Conservation (phyloP, 2,113 vertebrate genomes). For the Scomber colias region DNA sequence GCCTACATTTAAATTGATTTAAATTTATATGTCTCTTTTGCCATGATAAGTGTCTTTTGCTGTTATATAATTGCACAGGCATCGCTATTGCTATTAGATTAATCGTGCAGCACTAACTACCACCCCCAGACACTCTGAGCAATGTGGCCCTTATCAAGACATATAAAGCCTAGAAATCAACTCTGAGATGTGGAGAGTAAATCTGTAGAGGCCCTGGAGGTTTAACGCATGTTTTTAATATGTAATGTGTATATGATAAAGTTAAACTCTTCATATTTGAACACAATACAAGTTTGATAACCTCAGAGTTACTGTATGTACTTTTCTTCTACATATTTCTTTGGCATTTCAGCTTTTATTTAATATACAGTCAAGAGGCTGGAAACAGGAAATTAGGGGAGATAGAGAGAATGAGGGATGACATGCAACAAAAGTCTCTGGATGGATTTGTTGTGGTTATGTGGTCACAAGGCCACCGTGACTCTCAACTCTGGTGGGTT, state of each 20-base stretch:
- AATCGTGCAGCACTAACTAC: too few species aligned
- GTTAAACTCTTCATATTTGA: neutral
- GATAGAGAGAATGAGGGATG: constrained; percentile 13
- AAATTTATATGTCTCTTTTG: too few species aligned
- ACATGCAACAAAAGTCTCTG: constrained; percentile 27
- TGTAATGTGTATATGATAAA: too few species aligned
- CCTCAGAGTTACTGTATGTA: neutral
- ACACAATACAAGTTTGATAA: neutral
- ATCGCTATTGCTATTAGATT: too few species aligned
- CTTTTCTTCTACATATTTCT: neutral
- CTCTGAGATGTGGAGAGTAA: neutral
- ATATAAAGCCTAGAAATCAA: neutral
- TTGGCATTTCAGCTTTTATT: neutral
- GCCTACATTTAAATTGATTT: too few species aligned
- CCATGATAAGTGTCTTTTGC: too few species aligned
- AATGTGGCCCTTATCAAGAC: neutral
- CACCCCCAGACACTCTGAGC: neutral
- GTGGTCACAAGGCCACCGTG: neutral
- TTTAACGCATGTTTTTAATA: too few species aligned
- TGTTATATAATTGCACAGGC: too few species aligned
- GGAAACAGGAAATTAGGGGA: constrained; percentile 13
- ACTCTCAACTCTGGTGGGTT: neutral
- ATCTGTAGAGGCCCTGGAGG: neutral
- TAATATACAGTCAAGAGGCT: neutral
- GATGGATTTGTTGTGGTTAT: constrained; percentile 29